Conservation (phyloP, 2,888 invertebrate genomes). For the Pseudeuparius sepicola region DNA sequence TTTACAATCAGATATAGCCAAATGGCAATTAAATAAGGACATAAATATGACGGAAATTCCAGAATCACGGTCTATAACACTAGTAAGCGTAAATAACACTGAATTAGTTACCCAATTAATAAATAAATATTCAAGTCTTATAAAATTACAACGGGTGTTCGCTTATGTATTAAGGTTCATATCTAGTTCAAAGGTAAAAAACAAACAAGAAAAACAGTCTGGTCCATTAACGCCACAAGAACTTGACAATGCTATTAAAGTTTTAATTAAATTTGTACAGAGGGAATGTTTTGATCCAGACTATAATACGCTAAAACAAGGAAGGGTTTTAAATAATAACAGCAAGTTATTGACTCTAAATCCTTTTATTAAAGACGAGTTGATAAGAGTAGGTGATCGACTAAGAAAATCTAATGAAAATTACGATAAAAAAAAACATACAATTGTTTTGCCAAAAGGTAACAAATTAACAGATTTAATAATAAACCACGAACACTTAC, state of each 20-base stretch:
- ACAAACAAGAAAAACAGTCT: not conserved
- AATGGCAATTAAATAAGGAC: too few relatives aligned
- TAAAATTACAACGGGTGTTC: constrained; percentile 4
- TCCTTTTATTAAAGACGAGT: constrained; percentile 16
- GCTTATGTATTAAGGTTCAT: constrained; percentile 10
- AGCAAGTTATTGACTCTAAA: constrained; percentile 14
- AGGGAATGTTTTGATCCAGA: constrained; percentile 11
- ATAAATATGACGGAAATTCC: constrained; percentile 5
- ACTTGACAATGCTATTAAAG: constrained; percentile 5
- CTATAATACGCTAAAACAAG: constrained; percentile 9
- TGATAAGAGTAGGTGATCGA: constrained; percentile 18
- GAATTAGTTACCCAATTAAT: not conserved
- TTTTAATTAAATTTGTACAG: constrained; percentile 12
- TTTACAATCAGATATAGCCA: too few relatives aligned
- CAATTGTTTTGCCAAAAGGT: constrained; percentile 17
- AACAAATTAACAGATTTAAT: constrained; percentile 18
- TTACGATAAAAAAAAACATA: constrained; percentile 17
- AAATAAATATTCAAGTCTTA: constrained; percentile 3
- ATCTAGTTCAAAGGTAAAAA: constrained; percentile 1
- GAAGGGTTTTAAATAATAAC: not conserved
- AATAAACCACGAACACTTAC: constrained; percentile 16
- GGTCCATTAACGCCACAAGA: constrained; percentile 8
- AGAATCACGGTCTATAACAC: too few relatives aligned
- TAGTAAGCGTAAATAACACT: too few relatives aligned
- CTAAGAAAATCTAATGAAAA: constrained; percentile 7